These are phyloP conservation scores for Heteromurus nitidus DNA, from an alignment of 2,888 invertebrate genomes.

Conservation along the genomic window DNA sequence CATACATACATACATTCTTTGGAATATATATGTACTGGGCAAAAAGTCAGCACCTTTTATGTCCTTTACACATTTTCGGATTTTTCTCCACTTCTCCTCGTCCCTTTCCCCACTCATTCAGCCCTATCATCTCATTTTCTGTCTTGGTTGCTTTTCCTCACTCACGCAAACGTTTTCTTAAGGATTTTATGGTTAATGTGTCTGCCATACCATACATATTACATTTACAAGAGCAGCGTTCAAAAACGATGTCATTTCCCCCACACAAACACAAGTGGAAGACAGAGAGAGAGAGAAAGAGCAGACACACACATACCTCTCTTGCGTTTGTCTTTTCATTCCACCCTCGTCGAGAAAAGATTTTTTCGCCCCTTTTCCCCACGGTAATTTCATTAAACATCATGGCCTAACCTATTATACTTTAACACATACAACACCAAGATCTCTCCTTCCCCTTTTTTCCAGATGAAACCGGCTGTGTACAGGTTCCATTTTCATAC, in stretches of 20 bases:
- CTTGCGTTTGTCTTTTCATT: conserved; percentile 42
- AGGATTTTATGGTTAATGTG: conserved; percentile 56
- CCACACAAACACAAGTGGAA: conserved; percentile 14
- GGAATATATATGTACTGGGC: too few relatives aligned
- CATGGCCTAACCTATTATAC: conserved; percentile 59
- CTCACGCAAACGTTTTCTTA: conserved; percentile 47
- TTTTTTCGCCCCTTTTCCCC: conserved; percentile 55
- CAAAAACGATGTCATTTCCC: conserved; percentile 31
- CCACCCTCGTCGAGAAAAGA: conserved; percentile 54
- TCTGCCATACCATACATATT: conserved; percentile 20
- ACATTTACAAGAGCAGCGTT: conserved; percentile 5
- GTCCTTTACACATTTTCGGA: conserved; percentile 9
- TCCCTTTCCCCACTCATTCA: conserved; percentile 27
- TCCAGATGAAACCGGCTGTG: conserved; percentile 10
- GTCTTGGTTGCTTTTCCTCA: conserved; percentile 41
- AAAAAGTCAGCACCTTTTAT: conserved; percentile 20
- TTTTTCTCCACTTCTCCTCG: too few relatives aligned
- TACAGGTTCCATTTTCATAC: conserved; percentile 25
- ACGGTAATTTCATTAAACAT: conserved; percentile 63
- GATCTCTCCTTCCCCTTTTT: conserved; percentile 18
- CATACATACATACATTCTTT: too few relatives aligned
- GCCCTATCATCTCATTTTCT: conserved; percentile 47
- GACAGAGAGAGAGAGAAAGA: too few relatives aligned
- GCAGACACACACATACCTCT: too few relatives aligned
- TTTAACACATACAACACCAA: conserved; percentile 12